Evolutionary conservation across 2,113 vertebrate genomes (phyloP).

Genomic region (Aegotheles bennettii): DNA sequence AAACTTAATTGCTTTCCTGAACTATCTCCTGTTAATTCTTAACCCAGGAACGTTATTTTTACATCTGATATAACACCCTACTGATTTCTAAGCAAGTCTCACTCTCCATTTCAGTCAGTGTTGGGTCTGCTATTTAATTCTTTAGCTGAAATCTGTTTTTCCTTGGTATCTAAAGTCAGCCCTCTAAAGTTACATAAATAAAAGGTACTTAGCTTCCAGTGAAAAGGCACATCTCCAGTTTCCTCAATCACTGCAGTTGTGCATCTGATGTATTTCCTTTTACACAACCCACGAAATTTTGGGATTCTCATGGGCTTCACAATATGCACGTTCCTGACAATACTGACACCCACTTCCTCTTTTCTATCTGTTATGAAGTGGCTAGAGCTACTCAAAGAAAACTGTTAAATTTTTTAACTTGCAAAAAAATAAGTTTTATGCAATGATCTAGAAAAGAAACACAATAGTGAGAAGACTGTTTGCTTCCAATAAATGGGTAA

Average conservation of each 20-base stretch:
- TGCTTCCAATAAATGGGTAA: neutral
- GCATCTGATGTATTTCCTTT: neutral
- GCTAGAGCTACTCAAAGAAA: neutral
- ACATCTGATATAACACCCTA: neutral
- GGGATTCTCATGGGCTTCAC: neutral
- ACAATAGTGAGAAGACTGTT: neutral
- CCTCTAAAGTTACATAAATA: neutral
- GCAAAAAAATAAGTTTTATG: neutral
- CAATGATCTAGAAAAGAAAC: neutral
- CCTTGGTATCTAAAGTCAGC: neutral
- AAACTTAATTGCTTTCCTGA: neutral
- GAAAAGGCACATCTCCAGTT: neutral
- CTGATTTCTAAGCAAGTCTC: neutral
- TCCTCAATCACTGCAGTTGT: neutral
- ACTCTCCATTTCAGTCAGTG: neutral
- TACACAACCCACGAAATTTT: neutral
- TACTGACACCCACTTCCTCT: neutral
- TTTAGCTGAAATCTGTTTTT: neutral
- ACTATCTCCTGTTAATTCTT: neutral
- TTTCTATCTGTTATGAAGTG: neutral
- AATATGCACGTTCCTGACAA: neutral
- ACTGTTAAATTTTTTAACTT: neutral
- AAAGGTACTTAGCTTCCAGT: neutral
- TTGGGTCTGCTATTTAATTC: neutral
- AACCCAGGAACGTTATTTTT: neutral